Evolutionary conservation across 2,797 vertebrate genomes (phyloP), one percentile per base, ranked within the genome.

Genomic region (Sebastolobus altivelis): DNA sequence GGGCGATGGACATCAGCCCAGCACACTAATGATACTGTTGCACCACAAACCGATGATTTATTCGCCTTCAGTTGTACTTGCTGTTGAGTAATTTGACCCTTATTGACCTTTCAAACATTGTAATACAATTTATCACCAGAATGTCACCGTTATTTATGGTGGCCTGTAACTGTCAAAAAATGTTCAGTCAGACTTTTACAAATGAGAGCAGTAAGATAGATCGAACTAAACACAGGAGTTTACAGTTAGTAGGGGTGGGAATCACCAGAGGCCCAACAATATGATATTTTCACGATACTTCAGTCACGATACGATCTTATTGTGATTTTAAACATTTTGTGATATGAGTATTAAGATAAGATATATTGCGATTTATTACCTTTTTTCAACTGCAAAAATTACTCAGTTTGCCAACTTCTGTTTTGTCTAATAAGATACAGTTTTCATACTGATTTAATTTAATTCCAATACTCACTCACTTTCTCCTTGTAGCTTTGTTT

Each of bases 1-100:
- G 67, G 68, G 79, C 3, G 2, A 43, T 25, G 70, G 61, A 63
- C 67, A 60, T 10, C 10, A 49, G 56, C 40, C 43, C 35, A 62
- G 70, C 43, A 70, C 72, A 83, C 69, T 43, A n/a, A 54, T 58
- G 16, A 71, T 78, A 29, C 25, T 65, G 27, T 70, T 72, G 31
- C 56, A 49, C 27, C 65, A 55, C 40, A 56, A 67, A 46, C 8
- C 16, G 12, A 35, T 58, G 27, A 70, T 63, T 80, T 72, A 16
- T 65, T 72, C 10, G 0, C 29, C 55, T 55, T 60, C 49, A 68
- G 27, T 12, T 60, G 3, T 14, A n/a, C 70, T 65, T 35, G 20
- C 20, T 58, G 12, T 16, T 59, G 22, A 29, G 14, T 35, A 18
- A 55, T 75, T 25, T 68, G 29, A 65, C 65, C 14, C 22, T 38